Conservation (phyloP, 2,888 invertebrate species). For the Harpalus rufipes region DNA sequence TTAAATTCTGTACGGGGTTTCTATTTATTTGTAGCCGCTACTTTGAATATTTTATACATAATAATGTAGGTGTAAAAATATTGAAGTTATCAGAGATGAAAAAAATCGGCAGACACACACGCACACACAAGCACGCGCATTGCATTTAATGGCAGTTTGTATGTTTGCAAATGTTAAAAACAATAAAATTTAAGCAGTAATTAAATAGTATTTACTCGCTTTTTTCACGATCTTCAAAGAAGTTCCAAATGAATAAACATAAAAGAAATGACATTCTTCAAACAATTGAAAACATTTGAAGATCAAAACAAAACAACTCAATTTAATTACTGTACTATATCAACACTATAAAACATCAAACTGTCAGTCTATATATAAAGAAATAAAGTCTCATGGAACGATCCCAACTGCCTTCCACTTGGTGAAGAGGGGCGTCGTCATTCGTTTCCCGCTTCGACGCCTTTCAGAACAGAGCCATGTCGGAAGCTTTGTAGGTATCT, state of each 20-base stretch:
- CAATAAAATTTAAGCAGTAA: neutral
- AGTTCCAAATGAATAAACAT: neutral
- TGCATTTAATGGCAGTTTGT: no score
- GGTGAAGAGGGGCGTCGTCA: constrained; percentile 10
- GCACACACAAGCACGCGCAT: no score
- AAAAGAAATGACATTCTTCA: constrained; percentile 26
- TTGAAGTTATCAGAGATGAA: no score
- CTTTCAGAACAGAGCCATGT: neutral
- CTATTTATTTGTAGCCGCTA: no score
- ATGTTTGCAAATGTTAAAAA: no score
- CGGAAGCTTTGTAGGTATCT: constrained; percentile 38
- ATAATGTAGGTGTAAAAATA: no score
- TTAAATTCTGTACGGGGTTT: no score
- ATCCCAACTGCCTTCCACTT: constrained; percentile 26
- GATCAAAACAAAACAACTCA: constrained; percentile 45
- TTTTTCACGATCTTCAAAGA: neutral
- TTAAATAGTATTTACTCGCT: neutral
- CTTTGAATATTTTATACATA: no score
- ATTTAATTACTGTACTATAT: constrained; percentile 32
- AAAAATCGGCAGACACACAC: no score
- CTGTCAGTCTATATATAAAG: constrained; percentile 47
- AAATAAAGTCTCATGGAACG: constrained; percentile 1
- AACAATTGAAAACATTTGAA: constrained; percentile 50
- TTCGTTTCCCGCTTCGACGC: constrained; percentile 26
- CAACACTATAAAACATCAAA: constrained; percentile 34